Percentiles rank a stretch among this genome's conserved stretches.
Conservation (phyloP, 2,888 invertebrate genomes). For the Zygogramma bicolorata region DNA sequence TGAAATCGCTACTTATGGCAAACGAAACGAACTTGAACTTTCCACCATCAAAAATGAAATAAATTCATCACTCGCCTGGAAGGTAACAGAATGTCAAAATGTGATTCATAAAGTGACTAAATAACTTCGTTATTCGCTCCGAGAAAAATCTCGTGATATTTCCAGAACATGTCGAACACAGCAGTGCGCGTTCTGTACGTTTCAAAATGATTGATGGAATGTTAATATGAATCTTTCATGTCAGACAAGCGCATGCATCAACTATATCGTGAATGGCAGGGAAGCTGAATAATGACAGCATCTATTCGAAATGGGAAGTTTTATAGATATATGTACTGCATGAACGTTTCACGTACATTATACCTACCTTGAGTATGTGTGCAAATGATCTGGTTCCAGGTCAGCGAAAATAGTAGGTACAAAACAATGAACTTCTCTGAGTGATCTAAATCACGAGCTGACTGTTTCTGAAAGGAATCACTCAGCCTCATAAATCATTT, state of each 20-base stretch:
- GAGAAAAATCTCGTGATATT: neutral
- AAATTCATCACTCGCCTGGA: neutral
- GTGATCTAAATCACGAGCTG: too few species aligned
- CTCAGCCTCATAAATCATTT: too few species aligned
- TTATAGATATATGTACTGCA: neutral
- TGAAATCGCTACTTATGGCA: too few species aligned
- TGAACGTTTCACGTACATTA: neutral
- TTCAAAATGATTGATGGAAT: neutral
- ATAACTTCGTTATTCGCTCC: neutral
- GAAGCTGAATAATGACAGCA: neutral
- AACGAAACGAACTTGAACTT: neutral
- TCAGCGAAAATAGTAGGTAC: too few species aligned
- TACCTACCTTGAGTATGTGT: neutral
- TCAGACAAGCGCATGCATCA: neutral
- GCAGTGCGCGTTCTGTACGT: neutral
- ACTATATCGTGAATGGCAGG: neutral
- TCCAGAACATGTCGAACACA: conserved; percentile 1
- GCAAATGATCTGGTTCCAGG: too few species aligned
- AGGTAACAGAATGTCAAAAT: neutral
- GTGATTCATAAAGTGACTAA: neutral
- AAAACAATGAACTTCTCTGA: too few species aligned
- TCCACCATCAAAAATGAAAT: neutral
- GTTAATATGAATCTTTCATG: neutral
- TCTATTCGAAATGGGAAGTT: neutral
- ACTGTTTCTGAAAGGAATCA: too few species aligned